phyloP scores from a whole-genome alignment of 2,888 invertebrate genomes.

The Rhabditoides inermis region DNA sequence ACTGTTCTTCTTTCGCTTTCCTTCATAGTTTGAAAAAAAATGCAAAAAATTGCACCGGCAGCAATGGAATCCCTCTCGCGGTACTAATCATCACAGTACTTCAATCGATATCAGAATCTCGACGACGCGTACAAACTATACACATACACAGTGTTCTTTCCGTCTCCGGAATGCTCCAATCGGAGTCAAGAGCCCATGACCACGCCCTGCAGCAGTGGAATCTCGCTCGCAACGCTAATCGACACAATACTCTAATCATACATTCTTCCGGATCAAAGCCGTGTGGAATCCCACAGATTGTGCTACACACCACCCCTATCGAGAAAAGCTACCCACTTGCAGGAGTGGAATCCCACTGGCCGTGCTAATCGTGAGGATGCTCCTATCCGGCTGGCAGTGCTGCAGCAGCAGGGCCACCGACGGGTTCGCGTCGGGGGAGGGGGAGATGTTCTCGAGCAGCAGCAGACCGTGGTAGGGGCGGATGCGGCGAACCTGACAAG shows the following conservation, averaged over 20 bases:
- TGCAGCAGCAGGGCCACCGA: slow-evolving; percentile 34
- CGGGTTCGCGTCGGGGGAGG: slow-evolving; percentile 46
- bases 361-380: slow-evolving; percentile 37
- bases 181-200: no score
- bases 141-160: no score
- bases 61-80: slow-evolving; percentile 21
- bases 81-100: slow-evolving; percentile 38
- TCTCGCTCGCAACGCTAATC: slow-evolving; percentile 14
- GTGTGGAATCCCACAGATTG: no score
- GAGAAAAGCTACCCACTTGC: no score
- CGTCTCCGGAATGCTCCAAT: no score
- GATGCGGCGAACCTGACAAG: slow-evolving; percentile 13
- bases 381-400: slow-evolving; percentile 39
- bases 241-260: slow-evolving; percentile 23
- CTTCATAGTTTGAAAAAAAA: no score
- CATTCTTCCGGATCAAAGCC: no score
- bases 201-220: slow-evolving; percentile 25
- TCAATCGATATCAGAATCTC: no score
- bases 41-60: neutral
- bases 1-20: no score
- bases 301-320: no score
- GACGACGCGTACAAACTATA: no score
- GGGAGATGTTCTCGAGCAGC: slow-evolving; percentile 39
- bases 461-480: slow-evolving; percentile 48
- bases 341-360: slow-evolving; percentile 36